Evolutionary conservation across 1,140 invertebrate genomes (phyloP).

Genomic region (Rhagoletis zephyria): DNA sequence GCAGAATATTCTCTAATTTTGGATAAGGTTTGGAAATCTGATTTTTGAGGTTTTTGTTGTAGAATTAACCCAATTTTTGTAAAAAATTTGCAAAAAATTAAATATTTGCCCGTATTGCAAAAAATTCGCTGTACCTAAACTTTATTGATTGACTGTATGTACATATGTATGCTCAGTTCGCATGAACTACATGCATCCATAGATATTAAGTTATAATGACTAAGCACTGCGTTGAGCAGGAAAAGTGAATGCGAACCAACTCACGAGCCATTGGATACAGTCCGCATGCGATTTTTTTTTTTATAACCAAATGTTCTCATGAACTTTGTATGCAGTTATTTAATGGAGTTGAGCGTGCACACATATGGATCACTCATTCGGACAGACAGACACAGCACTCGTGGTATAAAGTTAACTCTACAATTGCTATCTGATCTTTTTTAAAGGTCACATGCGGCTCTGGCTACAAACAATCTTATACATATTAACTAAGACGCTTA

Average conservation of each 20-base stretch:
- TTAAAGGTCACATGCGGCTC: constrained; percentile 31
- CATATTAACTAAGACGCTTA: not conserved
- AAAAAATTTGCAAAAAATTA: too few species aligned
- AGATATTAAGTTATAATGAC: not conserved
- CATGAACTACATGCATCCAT: too few species aligned
- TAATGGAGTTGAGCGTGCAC: not conserved
- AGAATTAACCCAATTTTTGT: too few species aligned
- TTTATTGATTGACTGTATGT: too few species aligned
- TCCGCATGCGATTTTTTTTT: not conserved
- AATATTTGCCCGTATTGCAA: too few species aligned
- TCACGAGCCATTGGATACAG: not conserved
- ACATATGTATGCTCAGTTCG: too few species aligned
- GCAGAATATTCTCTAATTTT: too few species aligned
- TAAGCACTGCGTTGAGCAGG: not conserved
- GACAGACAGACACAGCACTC: not conserved
- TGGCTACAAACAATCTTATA: not conserved
- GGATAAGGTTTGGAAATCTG: too few species aligned
- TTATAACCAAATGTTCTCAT: not conserved
- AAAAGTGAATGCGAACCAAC: constrained; percentile 16
- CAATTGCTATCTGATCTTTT: constrained; percentile 8
- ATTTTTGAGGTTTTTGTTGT: too few species aligned
- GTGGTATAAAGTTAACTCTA: constrained; percentile 26
- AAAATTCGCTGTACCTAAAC: too few species aligned
- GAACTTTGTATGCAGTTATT: not conserved
- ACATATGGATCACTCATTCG: not conserved